Conservation (phyloP, 2,888 invertebrate genomes). For the Glyphotaelius pellucidus region DNA sequence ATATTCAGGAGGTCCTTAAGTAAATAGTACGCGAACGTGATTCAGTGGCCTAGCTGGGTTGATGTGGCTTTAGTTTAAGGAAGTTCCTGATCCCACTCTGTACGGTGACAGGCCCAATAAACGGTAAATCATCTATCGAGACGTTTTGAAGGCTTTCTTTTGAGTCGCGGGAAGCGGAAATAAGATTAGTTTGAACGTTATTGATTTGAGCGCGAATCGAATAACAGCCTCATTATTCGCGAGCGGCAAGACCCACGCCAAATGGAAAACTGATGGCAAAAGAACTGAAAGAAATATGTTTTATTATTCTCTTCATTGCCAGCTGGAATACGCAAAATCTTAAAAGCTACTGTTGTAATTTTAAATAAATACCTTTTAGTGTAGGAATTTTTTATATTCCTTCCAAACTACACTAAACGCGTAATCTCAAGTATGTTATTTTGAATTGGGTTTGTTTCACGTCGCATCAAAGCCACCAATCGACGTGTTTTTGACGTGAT, state of each 20-base stretch:
- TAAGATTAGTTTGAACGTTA: slow-evolving; percentile 23
- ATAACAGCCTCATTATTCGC: neutral
- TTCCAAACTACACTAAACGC: no score
- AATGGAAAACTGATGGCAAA: neutral
- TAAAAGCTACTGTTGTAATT: no score
- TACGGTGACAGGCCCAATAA: neutral
- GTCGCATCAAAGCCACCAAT: no score
- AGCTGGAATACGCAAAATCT: no score
- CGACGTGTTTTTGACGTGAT: no score
- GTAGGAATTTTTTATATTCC: no score
- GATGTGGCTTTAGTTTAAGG: neutral
- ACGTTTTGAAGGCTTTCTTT: slow-evolving; percentile 36
- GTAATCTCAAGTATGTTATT: no score
- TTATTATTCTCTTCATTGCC: neutral
- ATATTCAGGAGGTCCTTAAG: no score
- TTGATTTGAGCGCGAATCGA: slow-evolving; percentile 27
- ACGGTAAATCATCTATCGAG: slow-evolving; percentile 25
- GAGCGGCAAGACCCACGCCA: neutral
- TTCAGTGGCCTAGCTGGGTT: no score
- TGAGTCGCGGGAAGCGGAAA: slow-evolving; percentile 25
- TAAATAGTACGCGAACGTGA: no score
- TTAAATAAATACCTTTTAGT: no score
- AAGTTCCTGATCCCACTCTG: neutral
- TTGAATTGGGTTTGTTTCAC: no score
- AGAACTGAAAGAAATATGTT: neutral